Evolutionary conservation across 2,797 vertebrate genomes (phyloP).

Genomic region (Simalia tracyae): DNA sequence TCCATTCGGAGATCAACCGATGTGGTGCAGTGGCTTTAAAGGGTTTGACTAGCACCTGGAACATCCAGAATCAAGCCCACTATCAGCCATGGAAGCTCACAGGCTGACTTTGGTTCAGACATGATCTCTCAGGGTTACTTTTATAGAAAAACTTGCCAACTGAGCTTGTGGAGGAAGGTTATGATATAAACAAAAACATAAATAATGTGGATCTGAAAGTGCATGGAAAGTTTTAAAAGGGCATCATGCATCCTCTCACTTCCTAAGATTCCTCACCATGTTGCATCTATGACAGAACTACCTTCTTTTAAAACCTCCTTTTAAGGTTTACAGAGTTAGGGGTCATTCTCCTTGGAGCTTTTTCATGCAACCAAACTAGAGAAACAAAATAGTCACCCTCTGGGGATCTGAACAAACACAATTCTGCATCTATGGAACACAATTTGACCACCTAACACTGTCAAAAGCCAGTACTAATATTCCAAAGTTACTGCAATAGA

Average conservation of each 20-base stretch:
- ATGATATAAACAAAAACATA: not conserved
- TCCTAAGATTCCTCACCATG: not conserved
- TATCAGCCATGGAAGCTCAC: not conserved
- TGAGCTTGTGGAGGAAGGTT: not conserved
- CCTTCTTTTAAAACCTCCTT: not conserved
- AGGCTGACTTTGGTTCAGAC: not conserved
- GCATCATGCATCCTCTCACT: not conserved
- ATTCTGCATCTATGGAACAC: not conserved
- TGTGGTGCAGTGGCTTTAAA: not conserved
- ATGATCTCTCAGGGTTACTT: not conserved
- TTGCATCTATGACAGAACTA: not conserved
- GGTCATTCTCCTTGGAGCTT: not conserved
- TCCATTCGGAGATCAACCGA: not conserved
- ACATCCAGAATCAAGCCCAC: not conserved
- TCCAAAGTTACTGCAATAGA: constrained; percentile 33
- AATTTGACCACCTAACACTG: not conserved
- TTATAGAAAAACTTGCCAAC: not conserved
- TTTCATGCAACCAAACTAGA: not conserved
- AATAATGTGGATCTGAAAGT: not conserved
- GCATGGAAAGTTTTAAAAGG: not conserved
- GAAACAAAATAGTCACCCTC: not conserved
- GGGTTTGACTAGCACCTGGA: not conserved
- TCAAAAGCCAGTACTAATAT: constrained; percentile 27
- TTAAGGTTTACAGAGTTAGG: not conserved
- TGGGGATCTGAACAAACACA: not conserved